Evolutionary conservation across 2,113 vertebrate genomes (phyloP), one percentile per base, ranked within the genome.

Genomic region (Antigone vipio): DNA sequence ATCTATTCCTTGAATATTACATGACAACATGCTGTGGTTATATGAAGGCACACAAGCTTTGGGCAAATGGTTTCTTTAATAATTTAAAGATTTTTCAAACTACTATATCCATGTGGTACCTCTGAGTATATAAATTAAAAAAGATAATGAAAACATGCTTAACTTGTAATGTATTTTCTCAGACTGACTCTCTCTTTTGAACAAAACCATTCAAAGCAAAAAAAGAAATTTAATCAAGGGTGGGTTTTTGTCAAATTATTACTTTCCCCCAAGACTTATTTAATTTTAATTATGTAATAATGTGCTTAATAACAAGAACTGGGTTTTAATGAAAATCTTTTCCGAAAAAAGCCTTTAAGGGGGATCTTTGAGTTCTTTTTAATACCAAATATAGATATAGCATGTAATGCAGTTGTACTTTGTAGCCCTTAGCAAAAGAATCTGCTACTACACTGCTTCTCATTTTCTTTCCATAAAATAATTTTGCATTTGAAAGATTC

Each of bases 211-310:
- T 95, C 67, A 71, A 75, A 86, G 26, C 3, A 62, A 72, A 86
- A 62, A 80, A 71, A 77, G 3, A 85, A 82, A 92, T 40, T 75
- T 88, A 91, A 95, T 95, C 72, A 94, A 69, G 89, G 17, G 52
- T 52, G 7, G 0, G 38, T 88, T 73, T 91, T 87, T 68, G 63
- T 83, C 49, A 74, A 95, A 88, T 85, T 95, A 88, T 80, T 93
- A 80, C 63, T 96, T 95, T 85, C 82, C 78, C 87, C 29, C 74
- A 94, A 95, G 93, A 92, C 66, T 95, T 91, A 93, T 66, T 95
- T 92, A 95, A 95, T 95, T 96, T 97, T 96, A 95, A 96, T 96
- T 95, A 88, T 80, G 42, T 74, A 93, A 81, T 96, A 94, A 95
- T 74, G 21, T 95, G 74, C 71, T 94, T 96, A 96, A 95, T 95